Evolutionary conservation across 1,140 invertebrate genomes (phyloP).

Genomic region (Drosophila seguyi): DNA sequence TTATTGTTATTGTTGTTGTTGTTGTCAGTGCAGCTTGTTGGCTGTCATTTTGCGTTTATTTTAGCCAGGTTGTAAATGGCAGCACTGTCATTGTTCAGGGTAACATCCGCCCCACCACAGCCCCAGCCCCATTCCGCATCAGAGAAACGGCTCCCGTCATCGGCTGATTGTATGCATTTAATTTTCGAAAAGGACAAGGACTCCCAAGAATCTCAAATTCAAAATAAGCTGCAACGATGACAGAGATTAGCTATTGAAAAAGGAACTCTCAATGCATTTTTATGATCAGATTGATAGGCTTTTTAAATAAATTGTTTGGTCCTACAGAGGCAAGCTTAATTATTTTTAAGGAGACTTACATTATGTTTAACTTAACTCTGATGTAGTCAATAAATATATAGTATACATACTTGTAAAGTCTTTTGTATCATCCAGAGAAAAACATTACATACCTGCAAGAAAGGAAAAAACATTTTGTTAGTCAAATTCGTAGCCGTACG

Average conservation of each 20-base stretch:
- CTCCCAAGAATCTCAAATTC: background rate
- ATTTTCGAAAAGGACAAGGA: conserved; percentile 29
- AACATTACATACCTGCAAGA: conserved; percentile 62
- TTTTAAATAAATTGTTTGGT: background rate
- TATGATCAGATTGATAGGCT: background rate
- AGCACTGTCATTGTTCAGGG: conserved; percentile 60
- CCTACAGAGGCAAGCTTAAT: background rate
- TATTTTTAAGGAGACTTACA: background rate
- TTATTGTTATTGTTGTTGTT: conserved; percentile 12
- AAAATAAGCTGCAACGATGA: background rate
- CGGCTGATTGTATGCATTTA: conserved; percentile 50
- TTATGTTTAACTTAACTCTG: background rate
- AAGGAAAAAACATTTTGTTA: conserved; percentile 24
- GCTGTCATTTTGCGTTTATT: conserved; percentile 76
- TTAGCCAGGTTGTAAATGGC: conserved; percentile 71
- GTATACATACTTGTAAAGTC: background rate
- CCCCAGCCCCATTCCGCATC: background rate
- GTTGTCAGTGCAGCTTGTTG: conserved; percentile 60
- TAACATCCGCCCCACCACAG: background rate
- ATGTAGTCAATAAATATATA: background rate
- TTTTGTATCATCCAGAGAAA: background rate
- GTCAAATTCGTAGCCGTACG: conserved; percentile 13
- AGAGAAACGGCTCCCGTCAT: conserved; percentile 13
- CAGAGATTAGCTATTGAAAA: background rate
- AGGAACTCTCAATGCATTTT: background rate